phyloP scores from a whole-genome alignment of 2,113 vertebrate species.

The Poeciliopsis prolifica region DNA sequence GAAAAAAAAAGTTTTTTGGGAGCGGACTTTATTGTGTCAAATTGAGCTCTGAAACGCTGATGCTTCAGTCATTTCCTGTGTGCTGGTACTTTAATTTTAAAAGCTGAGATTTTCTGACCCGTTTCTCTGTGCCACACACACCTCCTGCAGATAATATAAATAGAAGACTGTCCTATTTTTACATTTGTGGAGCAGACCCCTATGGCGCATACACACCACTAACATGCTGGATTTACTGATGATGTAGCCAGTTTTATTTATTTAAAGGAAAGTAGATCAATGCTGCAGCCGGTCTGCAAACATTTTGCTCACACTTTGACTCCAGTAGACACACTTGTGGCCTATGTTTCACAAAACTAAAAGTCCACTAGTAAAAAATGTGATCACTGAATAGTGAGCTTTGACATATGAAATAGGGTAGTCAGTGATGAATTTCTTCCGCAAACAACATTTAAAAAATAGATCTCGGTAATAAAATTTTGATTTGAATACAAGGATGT shows the following conservation, averaged over 20 bases:
- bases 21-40: background rate
- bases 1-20: too few species aligned
- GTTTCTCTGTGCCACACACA: background rate
- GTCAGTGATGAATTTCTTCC: too few species aligned
- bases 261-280: background rate
- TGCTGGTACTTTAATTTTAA: background rate
- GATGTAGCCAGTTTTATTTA: conserved; percentile 3
- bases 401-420: too few species aligned
- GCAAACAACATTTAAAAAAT: too few species aligned
- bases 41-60: background rate
- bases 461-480: too few species aligned
- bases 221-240: background rate
- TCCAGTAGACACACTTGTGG: background rate
- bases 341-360: background rate
- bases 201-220: background rate
- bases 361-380: background rate
- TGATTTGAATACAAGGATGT: too few species aligned
- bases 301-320: background rate
- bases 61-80: background rate
- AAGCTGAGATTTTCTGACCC: background rate
- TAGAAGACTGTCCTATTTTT: conserved; percentile 6
- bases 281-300: background rate
- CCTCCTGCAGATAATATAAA: conserved; percentile 5
- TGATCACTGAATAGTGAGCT: too few species aligned
- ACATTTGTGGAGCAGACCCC: conserved; percentile 6